Conservation (phyloP, 2,113 vertebrate genomes). For the Epinephelus cyanopodus region DNA sequence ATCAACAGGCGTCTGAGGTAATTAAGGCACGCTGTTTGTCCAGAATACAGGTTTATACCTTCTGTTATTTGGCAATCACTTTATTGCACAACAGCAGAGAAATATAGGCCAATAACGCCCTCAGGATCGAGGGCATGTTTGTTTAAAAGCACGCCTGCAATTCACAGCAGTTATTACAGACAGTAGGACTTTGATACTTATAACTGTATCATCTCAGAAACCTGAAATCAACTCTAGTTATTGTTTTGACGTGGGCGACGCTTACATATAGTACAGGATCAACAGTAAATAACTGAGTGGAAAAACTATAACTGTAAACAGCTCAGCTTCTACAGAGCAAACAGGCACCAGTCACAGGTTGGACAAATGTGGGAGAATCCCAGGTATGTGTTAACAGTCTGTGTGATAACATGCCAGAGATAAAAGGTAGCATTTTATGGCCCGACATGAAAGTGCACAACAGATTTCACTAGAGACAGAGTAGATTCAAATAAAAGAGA, state of each 20-base stretch:
- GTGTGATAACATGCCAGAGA: conserved; percentile 58
- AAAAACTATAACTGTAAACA: neutral
- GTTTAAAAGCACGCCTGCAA: conserved; percentile 44
- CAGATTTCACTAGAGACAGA: conserved; percentile 20
- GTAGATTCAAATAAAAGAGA: neutral
- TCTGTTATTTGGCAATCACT: neutral
- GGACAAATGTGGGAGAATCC: conserved; percentile 42
- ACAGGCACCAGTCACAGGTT: conserved; percentile 5
- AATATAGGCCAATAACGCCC: neutral
- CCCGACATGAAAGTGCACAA: conserved; percentile 31
- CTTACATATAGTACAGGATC: neutral
- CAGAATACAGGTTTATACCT: neutral
- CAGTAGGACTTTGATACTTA: conserved; percentile 53
- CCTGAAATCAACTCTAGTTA: no score
- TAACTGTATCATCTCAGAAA: neutral
- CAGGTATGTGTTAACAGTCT: conserved; percentile 60
- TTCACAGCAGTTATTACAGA: conserved; percentile 33
- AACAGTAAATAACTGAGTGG: neutral
- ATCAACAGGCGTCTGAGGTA: conserved; percentile 2
- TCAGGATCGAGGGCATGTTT: conserved; percentile 32
- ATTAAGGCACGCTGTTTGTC: neutral
- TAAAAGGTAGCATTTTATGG: conserved; percentile 38
- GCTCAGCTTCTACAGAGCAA: conserved; percentile 19
- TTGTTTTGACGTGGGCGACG: neutral
- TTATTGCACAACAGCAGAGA: conserved; percentile 29